Evolutionary conservation across 2,888 invertebrate genomes (phyloP), one percentile per base, ranked within the genome.

Genomic region (Watsonalla binaria): DNA sequence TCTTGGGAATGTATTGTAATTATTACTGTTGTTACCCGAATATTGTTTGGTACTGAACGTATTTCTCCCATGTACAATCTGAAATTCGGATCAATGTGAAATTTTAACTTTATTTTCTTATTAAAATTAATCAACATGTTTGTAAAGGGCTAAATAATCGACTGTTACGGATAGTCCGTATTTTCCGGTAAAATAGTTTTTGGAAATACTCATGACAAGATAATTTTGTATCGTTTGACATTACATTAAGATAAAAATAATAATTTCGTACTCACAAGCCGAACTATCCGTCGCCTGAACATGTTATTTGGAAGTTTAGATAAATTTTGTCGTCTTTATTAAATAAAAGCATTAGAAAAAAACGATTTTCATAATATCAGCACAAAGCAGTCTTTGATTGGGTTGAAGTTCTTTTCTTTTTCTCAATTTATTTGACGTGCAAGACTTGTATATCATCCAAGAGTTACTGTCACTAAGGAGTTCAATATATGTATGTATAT

Each of bases 201-300:
- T 24, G 24, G 24, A 24, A 1, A 24, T 24, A 24, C 1, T 24
- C 4, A 24, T 24, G 24, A 24, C 24, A 24, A 24, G 24, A 24
- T 24, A 24, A 24, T 24, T 24, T 24, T 24, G 11, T 42, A 9
- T 7, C 42, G 42, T 9, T 9, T 42, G 42, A 42, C 7, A 42
- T 46, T 46, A 11, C 24, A 11, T 0, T 34, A 2, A 33, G n/a
- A 6, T 47, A 51, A 33, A 34, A 53, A 47, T 33, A 6, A 42
- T 51, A 48, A 49, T 35, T 39, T 39, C 9, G n/a, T 51, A 81
- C 83, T 80, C 63, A 84, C 84, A 56, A 70, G 58, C 60, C 65
- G 66, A 55, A 71, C 56, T 52, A 74, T 61, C 56, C 66, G 72
- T 59, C 76, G 69, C 59, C 71, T 78, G 53, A 80, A 72, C 85